phyloP scores from a whole-genome alignment of 35 echinoderm and acorn worm species.

The Ptychodera flava region DNA sequence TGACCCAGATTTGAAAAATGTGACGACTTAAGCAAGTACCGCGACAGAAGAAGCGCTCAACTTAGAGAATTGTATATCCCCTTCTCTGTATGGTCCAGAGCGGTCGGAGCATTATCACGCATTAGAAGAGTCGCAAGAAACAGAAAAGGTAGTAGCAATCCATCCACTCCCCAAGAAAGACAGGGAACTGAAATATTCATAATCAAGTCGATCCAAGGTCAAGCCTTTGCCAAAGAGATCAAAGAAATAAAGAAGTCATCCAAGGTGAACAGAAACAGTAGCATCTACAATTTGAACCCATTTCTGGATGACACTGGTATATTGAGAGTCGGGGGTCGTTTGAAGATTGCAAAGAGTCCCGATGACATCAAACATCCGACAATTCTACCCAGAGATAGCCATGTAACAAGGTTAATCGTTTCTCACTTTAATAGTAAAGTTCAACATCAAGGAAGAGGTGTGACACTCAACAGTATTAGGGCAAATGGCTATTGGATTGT shows the following conservation, averaged over 20 bases:
- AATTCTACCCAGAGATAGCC: constrained; percentile 43
- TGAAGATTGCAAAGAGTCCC: constrained; percentile 20
- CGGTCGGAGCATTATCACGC: neutral
- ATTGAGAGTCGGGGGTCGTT: constrained; percentile 61
- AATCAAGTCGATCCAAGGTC: constrained; percentile 9
- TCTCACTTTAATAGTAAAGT: constrained; percentile 54
- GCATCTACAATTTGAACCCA: constrained; percentile 58
- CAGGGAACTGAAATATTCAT: constrained; percentile 32
- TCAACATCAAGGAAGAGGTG: constrained; percentile 47
- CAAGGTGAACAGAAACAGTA: constrained; percentile 23
- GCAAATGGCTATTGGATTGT: constrained; percentile 69
- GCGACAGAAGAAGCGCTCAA: neutral
- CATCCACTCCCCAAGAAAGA: neutral
- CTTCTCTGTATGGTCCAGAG: no score
- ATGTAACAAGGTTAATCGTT: constrained; percentile 61
- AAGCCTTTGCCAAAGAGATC: constrained; percentile 26
- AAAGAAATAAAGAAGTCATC: constrained; percentile 4
- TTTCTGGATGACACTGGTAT: constrained; percentile 53
- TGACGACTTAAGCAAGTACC: neutral
- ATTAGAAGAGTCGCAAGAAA: neutral
- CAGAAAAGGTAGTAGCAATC: constrained; percentile 22
- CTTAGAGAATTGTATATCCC: neutral
- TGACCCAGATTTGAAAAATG: constrained; percentile 41
- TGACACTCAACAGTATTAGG: constrained; percentile 39
- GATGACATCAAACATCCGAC: constrained; percentile 44